Base-by-base conservation (phyloP, 2,888 invertebrate species). In the Dicranocentrus wangi region DNA sequence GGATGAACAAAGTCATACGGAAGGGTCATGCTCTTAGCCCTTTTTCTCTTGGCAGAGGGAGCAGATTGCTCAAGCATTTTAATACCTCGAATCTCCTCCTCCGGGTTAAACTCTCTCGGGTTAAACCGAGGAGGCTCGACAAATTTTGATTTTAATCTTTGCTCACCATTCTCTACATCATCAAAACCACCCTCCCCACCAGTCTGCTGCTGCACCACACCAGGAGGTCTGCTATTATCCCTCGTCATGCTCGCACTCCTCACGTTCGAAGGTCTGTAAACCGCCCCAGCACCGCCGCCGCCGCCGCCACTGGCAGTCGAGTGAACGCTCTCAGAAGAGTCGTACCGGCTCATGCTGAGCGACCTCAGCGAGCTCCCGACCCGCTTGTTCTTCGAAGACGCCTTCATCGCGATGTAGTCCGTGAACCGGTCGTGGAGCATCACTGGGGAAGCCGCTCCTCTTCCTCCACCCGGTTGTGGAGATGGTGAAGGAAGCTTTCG, bases 341-440 rank as follows among this genome's bases (percentile, higher is more conserved):
- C 55, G 23, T 70, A 70, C 25, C 70, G 21, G 21, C 53, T 53
- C 0, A 53, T 53, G 70, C 17, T 43, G 42, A 61, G 72, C 13
- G 63, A 65, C 17, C 60, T 53, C 19, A 53, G 61, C 7, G 53
- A 17, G 66, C 39, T 39, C 19, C 73, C 73, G n/a, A 73, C 51
- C 19, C 15, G 19, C 8, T 55, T 63, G 19, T 82, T 73, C 25
- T 58, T n/a, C 5, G 47, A 27, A 2, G 55, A 53, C 1, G 70
- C 71, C 65, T 82, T 82, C 82, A 82, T 82, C n/a, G 79, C 75
- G 15, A 82, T 43, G 58, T 82, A 82, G 55, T 82, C 82, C 1
- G 78, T 82, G 61, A 79, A 82, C 10, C 79, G 51, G 27, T 81
- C 81, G 28, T 63, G 61, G 8, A 81, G 51, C n/a, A 65, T 27